Evolutionary conservation across 1,140 invertebrate species (phyloP), one percentile per base, ranked within the genome.

Genomic region (Phymastichus coffea): DNA sequence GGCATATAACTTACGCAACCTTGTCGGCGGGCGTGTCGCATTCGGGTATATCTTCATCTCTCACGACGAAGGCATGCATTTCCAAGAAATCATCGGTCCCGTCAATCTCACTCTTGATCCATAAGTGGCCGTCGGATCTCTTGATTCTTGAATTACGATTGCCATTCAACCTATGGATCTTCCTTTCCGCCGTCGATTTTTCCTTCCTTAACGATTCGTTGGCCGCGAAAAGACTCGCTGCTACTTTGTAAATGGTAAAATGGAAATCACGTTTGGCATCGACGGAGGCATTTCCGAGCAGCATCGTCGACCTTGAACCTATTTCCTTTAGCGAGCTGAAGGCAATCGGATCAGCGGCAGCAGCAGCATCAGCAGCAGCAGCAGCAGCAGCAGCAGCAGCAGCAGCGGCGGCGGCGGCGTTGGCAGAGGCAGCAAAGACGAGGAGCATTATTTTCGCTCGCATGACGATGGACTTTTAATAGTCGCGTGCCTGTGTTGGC

Each of bases 61-160:
- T 63, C 0, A 71, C 63, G 22, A 71, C 40, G 14, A 67, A 64
- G 25, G 67, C 70, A 40, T 71, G 63, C 63, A 71, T 68, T 20
- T 63, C 58, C 14, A 65, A 33, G 26, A 61, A 51, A 3, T 55
- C 46, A 9, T 60, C 52, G 15, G 41, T 15, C n/a, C 19, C 56
- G 10, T 61, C 14, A 48, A 60, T 37, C 14, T 68, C 54, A 15
- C 48, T 56, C 2, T 20, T 43, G 19, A 71, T 64, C 66, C 67
- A 69, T 37, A n/a, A n/a, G n/a, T n/a, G 38, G 22, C 12, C 40
- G 28, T 25, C 9, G 25, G 15, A 19, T 56, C 26, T 35, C 54
- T 15, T 30, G 14, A 23, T 25, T 22, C 14, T 14, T 26, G n/a
- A n/a, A n/a, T n/a, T n/a, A n/a, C n/a, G 14, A 22, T 9, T 14